Evolutionary conservation across 2,113 vertebrate species (phyloP).

Genomic region (Podocnemis expansa): DNA sequence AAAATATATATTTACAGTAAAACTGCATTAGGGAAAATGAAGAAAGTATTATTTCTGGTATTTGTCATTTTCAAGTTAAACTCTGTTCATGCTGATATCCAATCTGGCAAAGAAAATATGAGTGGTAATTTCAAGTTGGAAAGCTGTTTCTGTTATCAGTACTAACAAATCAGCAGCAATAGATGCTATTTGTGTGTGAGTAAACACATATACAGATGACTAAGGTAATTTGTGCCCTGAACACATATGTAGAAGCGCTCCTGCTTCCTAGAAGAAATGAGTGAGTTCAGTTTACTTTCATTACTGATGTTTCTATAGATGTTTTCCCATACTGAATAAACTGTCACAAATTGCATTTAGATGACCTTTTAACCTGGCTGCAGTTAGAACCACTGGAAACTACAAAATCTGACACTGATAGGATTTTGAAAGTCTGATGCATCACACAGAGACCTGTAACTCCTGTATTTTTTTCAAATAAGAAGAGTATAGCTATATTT

Average conservation of each 20-base stretch:
- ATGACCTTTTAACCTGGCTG: constrained; percentile 22
- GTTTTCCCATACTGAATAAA: constrained; percentile 32
- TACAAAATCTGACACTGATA: background rate
- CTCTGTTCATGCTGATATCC: constrained; percentile 14
- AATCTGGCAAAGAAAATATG: constrained; percentile 43
- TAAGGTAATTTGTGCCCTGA: background rate
- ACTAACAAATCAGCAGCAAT: background rate
- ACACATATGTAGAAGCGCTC: background rate
- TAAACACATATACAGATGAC: background rate
- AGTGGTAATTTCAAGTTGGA: constrained; percentile 22
- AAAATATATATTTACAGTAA: constrained; percentile 15
- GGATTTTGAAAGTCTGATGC: constrained; percentile 22
- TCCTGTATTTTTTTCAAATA: background rate
- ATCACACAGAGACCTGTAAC: background rate
- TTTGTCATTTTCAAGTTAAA: constrained; percentile 48
- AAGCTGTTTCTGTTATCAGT: background rate
- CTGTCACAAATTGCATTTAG: constrained; percentile 36
- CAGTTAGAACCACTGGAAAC: constrained; percentile 27
- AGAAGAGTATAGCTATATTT: constrained; percentile 24
- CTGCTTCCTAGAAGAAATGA: background rate
- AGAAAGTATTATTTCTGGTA: background rate
- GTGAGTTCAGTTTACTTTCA: background rate
- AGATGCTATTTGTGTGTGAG: background rate
- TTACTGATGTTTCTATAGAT: constrained; percentile 11
- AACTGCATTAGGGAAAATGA: constrained; percentile 24